These are phyloP conservation scores for Meiosimyza platycephala DNA, from an alignment of 2,888 invertebrate genomes.

Conservation along the genomic window DNA sequence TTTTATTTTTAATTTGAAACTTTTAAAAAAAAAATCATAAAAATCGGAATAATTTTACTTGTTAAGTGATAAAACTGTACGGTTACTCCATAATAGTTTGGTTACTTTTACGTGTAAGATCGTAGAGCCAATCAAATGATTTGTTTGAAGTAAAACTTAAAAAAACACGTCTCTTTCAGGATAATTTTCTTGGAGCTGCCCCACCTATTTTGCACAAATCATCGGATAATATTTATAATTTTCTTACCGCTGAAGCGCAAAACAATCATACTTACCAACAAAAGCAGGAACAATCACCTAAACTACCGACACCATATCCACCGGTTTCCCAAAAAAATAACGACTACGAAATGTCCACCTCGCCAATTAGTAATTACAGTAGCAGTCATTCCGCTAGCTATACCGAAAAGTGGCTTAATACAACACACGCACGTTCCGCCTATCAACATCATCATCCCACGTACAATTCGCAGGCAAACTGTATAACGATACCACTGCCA, in stretches of 20 bases:
- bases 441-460: slow-evolving; percentile 40
- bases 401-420: slow-evolving; percentile 59
- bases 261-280: slow-evolving; percentile 33
- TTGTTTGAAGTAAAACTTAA: no score
- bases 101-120: no score
- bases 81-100: no score
- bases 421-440: slow-evolving; percentile 48
- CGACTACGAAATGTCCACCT: slow-evolving; percentile 35
- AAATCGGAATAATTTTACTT: no score
- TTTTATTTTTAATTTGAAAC: no score
- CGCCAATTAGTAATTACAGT: slow-evolving; percentile 4
- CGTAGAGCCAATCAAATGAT: no score
- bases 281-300: slow-evolving; percentile 18
- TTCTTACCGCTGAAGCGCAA: slow-evolving; percentile 48
- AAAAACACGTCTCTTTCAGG: slow-evolving; percentile 42
- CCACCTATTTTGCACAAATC: slow-evolving; percentile 43
- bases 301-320: slow-evolving; percentile 44
- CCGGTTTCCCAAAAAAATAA: slow-evolving; percentile 8
- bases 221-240: slow-evolving; percentile 51
- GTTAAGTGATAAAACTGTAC: no score
- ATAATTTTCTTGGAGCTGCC: slow-evolving; percentile 39
- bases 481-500: slow-evolving; percentile 55
- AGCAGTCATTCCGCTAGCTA: slow-evolving; percentile 42
- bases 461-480: slow-evolving; percentile 47
- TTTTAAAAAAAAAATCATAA: no score